Evolutionary conservation across 2,797 vertebrate species (phyloP).

Genomic region (Aphelocoma californica): DNA sequence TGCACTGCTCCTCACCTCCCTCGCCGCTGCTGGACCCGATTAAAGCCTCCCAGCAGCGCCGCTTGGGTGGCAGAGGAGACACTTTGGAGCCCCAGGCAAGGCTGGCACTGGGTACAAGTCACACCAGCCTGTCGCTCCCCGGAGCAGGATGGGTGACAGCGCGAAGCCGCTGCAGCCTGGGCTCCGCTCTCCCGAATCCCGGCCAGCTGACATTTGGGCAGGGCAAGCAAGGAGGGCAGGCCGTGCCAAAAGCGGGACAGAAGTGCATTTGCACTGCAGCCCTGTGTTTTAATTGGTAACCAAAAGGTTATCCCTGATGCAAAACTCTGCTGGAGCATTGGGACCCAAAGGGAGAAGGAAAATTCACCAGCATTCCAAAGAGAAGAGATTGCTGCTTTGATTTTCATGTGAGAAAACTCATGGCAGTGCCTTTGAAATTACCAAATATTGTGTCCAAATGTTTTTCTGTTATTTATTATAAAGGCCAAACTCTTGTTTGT

Average conservation of each 20-base stretch:
- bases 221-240: not conserved
- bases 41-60: not conserved
- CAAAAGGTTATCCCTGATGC: not conserved
- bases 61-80: not conserved
- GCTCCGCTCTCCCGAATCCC: not conserved
- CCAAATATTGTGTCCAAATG: fast-evolving
- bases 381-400: not conserved
- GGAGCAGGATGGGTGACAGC: not conserved
- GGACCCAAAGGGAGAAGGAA: not conserved
- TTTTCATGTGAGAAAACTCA: not conserved
- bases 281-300: not conserved
- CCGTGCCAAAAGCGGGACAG: not conserved
- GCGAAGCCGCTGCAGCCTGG: not conserved
- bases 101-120: not conserved
- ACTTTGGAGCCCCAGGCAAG: not conserved
- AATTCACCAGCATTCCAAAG: not conserved
- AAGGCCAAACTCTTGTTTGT: not conserved
- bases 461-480: not conserved
- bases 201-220: not conserved
- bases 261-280: not conserved
- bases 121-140: not conserved
- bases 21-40: fast-evolving
- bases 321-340: not conserved
- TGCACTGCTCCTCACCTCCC: not conserved
- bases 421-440: too few species aligned